Conservation (phyloP, 2,888 invertebrate genomes). For the Hemistola chrysoprasaria region DNA sequence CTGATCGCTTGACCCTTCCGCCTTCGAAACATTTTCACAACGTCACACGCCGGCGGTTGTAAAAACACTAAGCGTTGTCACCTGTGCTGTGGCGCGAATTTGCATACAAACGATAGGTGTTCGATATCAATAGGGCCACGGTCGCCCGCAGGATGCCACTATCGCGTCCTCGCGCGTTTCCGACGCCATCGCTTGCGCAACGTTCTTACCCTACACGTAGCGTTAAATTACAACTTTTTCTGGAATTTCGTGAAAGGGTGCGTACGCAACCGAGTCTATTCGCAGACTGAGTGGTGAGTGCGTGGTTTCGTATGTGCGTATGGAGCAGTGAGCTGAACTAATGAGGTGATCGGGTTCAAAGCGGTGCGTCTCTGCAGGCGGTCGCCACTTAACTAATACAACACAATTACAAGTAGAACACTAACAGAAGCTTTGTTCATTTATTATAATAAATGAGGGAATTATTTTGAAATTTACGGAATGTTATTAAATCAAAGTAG, state of each 20-base stretch:
- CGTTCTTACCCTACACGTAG: constrained; percentile 41
- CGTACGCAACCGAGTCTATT: constrained; percentile 64
- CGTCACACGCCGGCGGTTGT: constrained; percentile 48
- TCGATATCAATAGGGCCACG: constrained; percentile 76
- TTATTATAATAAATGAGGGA: constrained; percentile 10
- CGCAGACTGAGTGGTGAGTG: constrained; percentile 65
- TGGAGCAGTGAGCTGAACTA: constrained; percentile 69
- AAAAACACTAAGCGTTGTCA: constrained; percentile 57
- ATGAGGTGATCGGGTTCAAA: constrained; percentile 79
- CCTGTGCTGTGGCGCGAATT: constrained; percentile 58
- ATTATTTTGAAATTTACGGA: constrained; percentile 6
- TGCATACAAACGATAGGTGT: constrained; percentile 70
- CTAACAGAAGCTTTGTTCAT: constrained; percentile 7
- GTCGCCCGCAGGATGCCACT: constrained; percentile 76
- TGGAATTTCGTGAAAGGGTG: constrained; percentile 50
- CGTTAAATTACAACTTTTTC: constrained; percentile 42
- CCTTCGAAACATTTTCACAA: constrained; percentile 62
- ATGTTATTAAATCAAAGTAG: constrained; percentile 11
- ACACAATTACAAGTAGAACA: constrained; percentile 29
- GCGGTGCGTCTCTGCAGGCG: constrained; percentile 64
- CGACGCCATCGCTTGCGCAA: constrained; percentile 69
- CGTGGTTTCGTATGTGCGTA: constrained; percentile 58
- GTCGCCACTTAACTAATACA: constrained; percentile 54
- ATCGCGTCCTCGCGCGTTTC: constrained; percentile 69
- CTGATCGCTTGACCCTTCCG: constrained; percentile 70